Conservation (phyloP, 2,113 vertebrate species). For the Takifugu flavidus region DNA sequence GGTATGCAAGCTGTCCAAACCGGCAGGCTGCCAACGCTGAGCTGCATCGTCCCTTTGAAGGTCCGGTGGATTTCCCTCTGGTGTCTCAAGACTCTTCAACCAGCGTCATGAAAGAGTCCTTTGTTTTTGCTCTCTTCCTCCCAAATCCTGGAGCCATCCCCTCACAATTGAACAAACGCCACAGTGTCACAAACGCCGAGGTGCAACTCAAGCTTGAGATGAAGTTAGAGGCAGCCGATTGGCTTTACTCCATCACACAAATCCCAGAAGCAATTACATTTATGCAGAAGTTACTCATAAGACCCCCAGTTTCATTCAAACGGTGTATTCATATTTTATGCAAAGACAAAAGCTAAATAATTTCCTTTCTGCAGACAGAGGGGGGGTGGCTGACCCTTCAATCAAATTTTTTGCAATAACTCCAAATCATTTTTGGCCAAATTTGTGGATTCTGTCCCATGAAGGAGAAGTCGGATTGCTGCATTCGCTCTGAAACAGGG, state of each 20-base stretch:
- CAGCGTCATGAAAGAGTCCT: slow-evolving; percentile 45
- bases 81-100: slow-evolving; percentile 55
- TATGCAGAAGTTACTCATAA: slow-evolving; percentile 17
- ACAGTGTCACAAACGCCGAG: slow-evolving; percentile 24
- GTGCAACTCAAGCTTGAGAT: slow-evolving; percentile 19
- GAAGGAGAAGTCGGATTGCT: slow-evolving; percentile 1
- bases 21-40: slow-evolving; percentile 50
- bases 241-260: slow-evolving; percentile 18
- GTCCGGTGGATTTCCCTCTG: slow-evolving; percentile 62
- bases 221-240: slow-evolving; percentile 14
- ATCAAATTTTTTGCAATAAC: slow-evolving; percentile 30
- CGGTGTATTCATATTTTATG: slow-evolving; percentile 21
- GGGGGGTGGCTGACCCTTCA: slow-evolving; percentile 17
- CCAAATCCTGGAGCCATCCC: background rate
- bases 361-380: slow-evolving; percentile 10
- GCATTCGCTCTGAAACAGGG: slow-evolving; percentile 28
- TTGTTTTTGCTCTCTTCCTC: slow-evolving; percentile 43
- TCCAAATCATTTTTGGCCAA: slow-evolving; percentile 14
- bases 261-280: slow-evolving; percentile 33
- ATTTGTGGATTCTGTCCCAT: slow-evolving; percentile 8
- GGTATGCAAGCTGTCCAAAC: slow-evolving; percentile 67
- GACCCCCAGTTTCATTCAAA: slow-evolving; percentile 30
- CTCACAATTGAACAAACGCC: slow-evolving; percentile 39
- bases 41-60: slow-evolving; percentile 56
- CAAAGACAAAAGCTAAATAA: background rate